A percentile compares a stretch with the other conserved stretches of the same genome.
Conservation (phyloP, 2,797 vertebrate genomes). For the Podarcis siculus region DNA sequence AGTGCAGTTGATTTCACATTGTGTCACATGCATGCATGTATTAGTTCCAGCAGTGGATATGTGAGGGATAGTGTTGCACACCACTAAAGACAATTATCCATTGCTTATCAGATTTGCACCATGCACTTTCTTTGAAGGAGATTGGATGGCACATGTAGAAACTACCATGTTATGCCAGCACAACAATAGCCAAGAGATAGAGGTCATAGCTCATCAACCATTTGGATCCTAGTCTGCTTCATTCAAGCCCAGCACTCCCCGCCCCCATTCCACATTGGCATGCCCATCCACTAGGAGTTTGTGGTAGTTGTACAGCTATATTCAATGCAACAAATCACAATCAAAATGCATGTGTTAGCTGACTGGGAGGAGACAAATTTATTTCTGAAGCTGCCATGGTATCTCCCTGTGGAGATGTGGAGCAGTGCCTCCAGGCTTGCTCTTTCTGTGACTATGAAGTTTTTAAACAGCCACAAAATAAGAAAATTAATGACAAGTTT, state of each 20-base stretch:
- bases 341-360: neutral
- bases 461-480: neutral
- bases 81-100: neutral
- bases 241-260: neutral
- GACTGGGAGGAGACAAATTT: too few relatives aligned
- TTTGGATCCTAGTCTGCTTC: neutral
- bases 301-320: neutral
- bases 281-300: neutral
- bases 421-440: too few relatives aligned
- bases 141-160: neutral
- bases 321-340: neutral
- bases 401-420: neutral
- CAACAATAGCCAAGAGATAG: too few relatives aligned
- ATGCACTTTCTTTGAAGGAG: neutral
- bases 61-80: neutral
- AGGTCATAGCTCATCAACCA: neutral
- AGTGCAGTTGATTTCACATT: constrained; percentile 60
- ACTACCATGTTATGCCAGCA: neutral
- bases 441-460: neutral
- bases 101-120: neutral
- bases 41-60: neutral
- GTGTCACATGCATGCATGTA: constrained; percentile 31
- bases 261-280: neutral
- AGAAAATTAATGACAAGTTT: neutral
- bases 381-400: neutral